Base-by-base conservation (phyloP, 2,797 vertebrate genomes). In the Diceros bicornis region DNA sequence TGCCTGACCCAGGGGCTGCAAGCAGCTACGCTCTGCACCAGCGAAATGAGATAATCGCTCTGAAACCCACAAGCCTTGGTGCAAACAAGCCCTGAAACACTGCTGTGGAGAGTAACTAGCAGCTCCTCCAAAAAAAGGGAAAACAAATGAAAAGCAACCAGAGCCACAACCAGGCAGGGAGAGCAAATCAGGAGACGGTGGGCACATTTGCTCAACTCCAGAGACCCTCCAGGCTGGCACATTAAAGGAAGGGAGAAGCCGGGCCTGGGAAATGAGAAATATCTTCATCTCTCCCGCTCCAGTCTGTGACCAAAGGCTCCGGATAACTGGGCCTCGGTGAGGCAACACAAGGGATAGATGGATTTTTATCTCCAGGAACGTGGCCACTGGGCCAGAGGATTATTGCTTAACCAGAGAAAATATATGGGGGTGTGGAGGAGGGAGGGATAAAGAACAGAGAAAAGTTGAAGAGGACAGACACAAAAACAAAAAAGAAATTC, bases 31-130 rank as follows among this genome's bases (percentile, higher is more conserved):
- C 98, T 98, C 97, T 90, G 91, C 25, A 95, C 97, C 96, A 91
- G 83, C 82, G 97, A 98, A 97, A 98, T 98, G 98, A 98, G 98
- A 98, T 98, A 98, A 99, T 98, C 96, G 71, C 96, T 93, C 96
- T 79, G 98, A 86, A 98, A 98, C 89, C 90, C 98, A 0, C 94
- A 64, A 96, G 79, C 96, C 96, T 82, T 85, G 89, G 64, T 97
- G 94, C 96, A 91, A 86, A 91, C 93, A 71, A 57, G 89, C 85
- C 83, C 85, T 0, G n/a, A 93, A 66, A 82, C 84, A 83, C 85
- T 72, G 78, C 18, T 44, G 79, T 18, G 61, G 50, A 68, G 66
- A 52, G 92, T 78, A 34, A 95, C 66, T 52, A 94, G 97, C 95
- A 94, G 95, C 79, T 93, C n/a, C 21, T 89, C 78, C 83, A 66